Evolutionary conservation across 2,888 invertebrate species (phyloP).

Genomic region (Polyommatus iphigenia): DNA sequence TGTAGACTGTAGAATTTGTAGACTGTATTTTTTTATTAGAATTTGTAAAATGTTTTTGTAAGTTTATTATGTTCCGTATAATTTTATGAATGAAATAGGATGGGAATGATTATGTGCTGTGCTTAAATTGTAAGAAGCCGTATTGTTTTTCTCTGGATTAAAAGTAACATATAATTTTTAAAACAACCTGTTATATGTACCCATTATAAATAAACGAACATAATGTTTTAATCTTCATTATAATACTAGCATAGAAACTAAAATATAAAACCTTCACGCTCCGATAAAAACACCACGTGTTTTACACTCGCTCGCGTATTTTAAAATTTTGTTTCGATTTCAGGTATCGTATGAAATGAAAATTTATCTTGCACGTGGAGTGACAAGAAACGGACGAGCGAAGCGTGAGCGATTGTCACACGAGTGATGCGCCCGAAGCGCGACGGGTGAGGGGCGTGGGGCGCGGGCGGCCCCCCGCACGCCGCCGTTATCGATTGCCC

Average conservation of each 20-base stretch:
- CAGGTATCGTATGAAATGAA: slow-evolving; percentile 23
- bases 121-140: too few relatives aligned
- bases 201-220: background rate
- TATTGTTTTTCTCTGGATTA: background rate
- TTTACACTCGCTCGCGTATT: background rate
- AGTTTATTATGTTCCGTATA: background rate
- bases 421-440: slow-evolving; percentile 71
- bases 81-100: too few relatives aligned
- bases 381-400: slow-evolving; percentile 40
- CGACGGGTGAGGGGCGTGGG: slow-evolving; percentile 53
- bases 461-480: slow-evolving; percentile 51
- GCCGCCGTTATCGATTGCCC: slow-evolving; percentile 82
- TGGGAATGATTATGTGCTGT: too few relatives aligned
- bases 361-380: slow-evolving; percentile 31
- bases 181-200: background rate
- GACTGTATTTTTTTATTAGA: background rate
- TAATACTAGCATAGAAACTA: background rate
- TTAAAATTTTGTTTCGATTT: slow-evolving; percentile 4
- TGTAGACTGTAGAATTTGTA: background rate
- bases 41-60: background rate
- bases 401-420: slow-evolving; percentile 72
- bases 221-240: background rate
- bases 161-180: background rate
- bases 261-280: background rate
- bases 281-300: background rate